Percentiles rank a stretch among this genome's conserved stretches.
Conservation (phyloP, 2,888 invertebrate genomes). For the Marronus borbonicus region DNA sequence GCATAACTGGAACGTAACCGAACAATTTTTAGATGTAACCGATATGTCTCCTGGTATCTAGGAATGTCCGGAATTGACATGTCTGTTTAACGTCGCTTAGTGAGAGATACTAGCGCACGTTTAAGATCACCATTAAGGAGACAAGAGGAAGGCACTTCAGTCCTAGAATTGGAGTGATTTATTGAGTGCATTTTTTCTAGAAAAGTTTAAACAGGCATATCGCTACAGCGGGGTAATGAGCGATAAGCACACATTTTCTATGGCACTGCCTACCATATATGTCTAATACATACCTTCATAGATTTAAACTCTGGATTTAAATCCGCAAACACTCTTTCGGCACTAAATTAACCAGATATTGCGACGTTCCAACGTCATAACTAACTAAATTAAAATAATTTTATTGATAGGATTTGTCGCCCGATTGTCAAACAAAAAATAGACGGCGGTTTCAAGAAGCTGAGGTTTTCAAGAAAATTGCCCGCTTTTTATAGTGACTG, state of each 20-base stretch:
- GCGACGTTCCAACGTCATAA: too few relatives aligned
- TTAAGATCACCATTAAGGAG: slow-evolving; percentile 7
- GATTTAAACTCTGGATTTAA: too few relatives aligned
- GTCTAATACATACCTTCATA: neutral
- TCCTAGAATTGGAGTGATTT: slow-evolving; percentile 23
- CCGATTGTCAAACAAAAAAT: too few relatives aligned
- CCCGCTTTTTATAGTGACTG: too few relatives aligned
- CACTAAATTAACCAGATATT: too few relatives aligned
- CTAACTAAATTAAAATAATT: too few relatives aligned
- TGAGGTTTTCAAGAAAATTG: too few relatives aligned
- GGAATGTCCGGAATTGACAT: slow-evolving; percentile 49
- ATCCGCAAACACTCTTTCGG: too few relatives aligned
- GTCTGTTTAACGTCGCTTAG: slow-evolving; percentile 49
- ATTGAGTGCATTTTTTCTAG: slow-evolving; percentile 23
- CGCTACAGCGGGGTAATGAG: slow-evolving; percentile 5
- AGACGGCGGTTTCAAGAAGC: too few relatives aligned
- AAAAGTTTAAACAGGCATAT: slow-evolving; percentile 8
- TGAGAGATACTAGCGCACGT: slow-evolving; percentile 32
- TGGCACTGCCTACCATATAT: neutral
- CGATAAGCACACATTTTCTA: slow-evolving; percentile 14
- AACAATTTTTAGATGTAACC: slow-evolving; percentile 40
- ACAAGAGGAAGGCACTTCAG: slow-evolving; percentile 7
- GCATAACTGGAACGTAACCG: slow-evolving; percentile 21
- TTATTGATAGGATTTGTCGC: too few relatives aligned
- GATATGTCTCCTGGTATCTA: slow-evolving; percentile 48